Conservation (phyloP, 2,113 vertebrate genomes). For the Mustela nigripes region DNA sequence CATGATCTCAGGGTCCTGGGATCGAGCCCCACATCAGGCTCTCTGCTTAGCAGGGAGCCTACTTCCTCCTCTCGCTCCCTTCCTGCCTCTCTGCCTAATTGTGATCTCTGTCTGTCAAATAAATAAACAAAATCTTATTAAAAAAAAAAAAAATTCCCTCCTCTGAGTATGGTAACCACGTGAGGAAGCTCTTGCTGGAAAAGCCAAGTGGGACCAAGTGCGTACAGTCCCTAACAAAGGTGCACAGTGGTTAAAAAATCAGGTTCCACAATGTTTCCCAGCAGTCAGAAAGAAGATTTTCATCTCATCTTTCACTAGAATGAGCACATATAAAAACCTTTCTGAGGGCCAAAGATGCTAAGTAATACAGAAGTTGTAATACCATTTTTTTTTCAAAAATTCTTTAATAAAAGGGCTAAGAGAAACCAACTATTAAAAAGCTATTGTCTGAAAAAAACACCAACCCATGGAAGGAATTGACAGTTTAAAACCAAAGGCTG, state of each 20-base stretch:
- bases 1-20: no score
- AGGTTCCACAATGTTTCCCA: neutral
- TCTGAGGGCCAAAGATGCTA: neutral
- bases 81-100: no score
- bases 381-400: neutral
- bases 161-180: neutral
- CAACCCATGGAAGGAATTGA: neutral
- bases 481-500: neutral
- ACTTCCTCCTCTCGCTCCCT: no score
- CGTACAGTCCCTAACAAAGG: neutral
- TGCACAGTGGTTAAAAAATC: neutral
- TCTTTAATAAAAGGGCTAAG: neutral
- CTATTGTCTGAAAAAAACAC: neutral
- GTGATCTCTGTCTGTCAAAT: no score
- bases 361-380: neutral
- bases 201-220: neutral
- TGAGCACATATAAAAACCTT: neutral
- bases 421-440: neutral
- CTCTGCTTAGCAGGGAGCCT: no score
- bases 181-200: neutral
- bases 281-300: neutral
- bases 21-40: no score
- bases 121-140: no score
- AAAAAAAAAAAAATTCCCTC: neutral
- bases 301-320: neutral